These are phyloP conservation scores for Ceriagrion tenellum DNA, from an alignment of 2,888 invertebrate genomes.

Conservation along the genomic window DNA sequence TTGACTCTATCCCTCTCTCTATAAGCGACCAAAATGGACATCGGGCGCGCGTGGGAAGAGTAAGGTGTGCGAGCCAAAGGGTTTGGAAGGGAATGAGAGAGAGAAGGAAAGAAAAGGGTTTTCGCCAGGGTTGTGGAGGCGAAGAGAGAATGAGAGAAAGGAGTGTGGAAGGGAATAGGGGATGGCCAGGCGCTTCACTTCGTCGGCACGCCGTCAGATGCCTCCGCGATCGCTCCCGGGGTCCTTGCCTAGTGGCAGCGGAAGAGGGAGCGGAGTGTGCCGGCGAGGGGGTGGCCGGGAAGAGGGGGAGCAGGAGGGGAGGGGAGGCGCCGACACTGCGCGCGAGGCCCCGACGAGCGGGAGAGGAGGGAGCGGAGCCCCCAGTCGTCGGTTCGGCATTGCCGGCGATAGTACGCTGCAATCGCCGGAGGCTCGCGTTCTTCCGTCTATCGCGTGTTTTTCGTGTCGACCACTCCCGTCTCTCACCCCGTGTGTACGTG, in stretches of 20 bases:
- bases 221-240: conserved; percentile 55
- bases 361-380: not conserved
- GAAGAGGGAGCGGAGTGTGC: not conserved
- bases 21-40: no score
- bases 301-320: not conserved
- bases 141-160: not conserved
- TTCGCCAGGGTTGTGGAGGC: not conserved
- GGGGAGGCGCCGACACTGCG: not conserved
- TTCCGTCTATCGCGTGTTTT: not conserved
- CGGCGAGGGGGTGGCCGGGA: not conserved
- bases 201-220: conserved; percentile 37
- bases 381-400: conserved; percentile 52
- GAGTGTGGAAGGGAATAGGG: not conserved
- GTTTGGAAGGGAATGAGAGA: not conserved
- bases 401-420: conserved; percentile 20
- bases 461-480: not conserved
- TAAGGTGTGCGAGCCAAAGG: not conserved
- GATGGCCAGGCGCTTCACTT: conserved; percentile 36
- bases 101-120: not conserved
- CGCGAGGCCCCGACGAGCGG: not conserved
- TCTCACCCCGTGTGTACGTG: not conserved
- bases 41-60: not conserved
- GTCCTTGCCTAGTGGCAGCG: conserved; percentile 19
- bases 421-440: not conserved
- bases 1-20: no score